phyloP scores from a whole-genome alignment of 2,888 invertebrate genomes.

The Torymus auratus region DNA sequence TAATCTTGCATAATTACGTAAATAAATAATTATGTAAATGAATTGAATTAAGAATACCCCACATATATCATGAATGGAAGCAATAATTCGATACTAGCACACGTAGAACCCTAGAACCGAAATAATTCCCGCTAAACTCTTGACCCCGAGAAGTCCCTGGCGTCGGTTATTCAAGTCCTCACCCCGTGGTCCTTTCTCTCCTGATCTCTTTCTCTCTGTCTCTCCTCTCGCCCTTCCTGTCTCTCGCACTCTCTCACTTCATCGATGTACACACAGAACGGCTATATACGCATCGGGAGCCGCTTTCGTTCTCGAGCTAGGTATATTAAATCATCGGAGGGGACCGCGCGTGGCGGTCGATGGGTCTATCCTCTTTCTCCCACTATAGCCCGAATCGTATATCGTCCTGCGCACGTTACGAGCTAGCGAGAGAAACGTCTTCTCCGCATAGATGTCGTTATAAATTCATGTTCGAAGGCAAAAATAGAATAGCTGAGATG shows the following conservation, averaged over 20 bases:
- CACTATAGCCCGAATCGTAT: not conserved
- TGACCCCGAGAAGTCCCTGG: not conserved
- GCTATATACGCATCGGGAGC: not conserved
- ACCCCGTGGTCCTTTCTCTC: too few species aligned
- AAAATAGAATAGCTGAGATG: conserved; percentile 38
- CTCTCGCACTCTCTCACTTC: too few species aligned
- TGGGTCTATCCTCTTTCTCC: not conserved
- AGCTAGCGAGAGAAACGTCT: conserved; percentile 1
- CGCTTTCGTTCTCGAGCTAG: conserved; percentile 3
- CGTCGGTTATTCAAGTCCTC: not conserved
- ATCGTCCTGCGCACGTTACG: not conserved
- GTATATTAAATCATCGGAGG: conserved; percentile 37
- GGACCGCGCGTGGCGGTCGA: not conserved
- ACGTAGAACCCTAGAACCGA: not conserved
- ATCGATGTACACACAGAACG: not conserved
- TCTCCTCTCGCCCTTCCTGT: too few species aligned
- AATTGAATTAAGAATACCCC: too few species aligned
- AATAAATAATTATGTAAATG: too few species aligned
- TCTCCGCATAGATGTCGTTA: conserved; percentile 2
- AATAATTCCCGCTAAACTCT: conserved; percentile 10
- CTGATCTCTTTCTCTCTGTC: too few species aligned
- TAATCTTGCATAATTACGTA: too few species aligned
- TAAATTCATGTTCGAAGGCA: conserved; percentile 24
- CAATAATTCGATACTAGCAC: too few species aligned
- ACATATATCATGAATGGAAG: too few species aligned